Percentiles rank a stretch among this genome's conserved stretches.
phyloP scores from a whole-genome alignment of 1,140 invertebrate genomes.

The Piezodorus guildinii region DNA sequence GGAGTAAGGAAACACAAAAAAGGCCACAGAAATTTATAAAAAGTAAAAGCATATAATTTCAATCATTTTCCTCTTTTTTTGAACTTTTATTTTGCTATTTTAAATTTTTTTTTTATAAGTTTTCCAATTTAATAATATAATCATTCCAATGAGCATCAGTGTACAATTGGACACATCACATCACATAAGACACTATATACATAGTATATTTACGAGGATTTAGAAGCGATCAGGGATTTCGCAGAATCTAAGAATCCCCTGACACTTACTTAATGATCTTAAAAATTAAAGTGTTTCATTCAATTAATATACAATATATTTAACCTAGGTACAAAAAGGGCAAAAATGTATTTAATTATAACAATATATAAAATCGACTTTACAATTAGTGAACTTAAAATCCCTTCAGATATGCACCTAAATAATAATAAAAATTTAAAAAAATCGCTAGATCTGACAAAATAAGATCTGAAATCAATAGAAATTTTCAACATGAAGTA shows the following conservation, averaged over 20 bases:
- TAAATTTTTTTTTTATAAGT: too few relatives aligned
- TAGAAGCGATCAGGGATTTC: conserved; percentile 1
- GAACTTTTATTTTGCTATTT: too few relatives aligned
- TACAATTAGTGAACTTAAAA: not conserved
- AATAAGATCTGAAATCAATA: too few relatives aligned
- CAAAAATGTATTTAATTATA: not conserved
- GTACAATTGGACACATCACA: conserved; percentile 5
- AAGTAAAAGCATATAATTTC: too few relatives aligned
- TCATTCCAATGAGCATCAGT: conserved; percentile 4
- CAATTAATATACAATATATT: not conserved
- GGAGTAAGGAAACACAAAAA: too few relatives aligned
- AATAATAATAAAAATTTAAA: not conserved
- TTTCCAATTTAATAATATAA: not conserved
- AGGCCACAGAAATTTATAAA: too few relatives aligned
- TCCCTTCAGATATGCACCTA: conserved; percentile 5
- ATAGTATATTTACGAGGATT: not conserved
- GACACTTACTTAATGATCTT: not conserved
- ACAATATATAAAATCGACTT: conserved; percentile 9
- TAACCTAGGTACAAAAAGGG: conserved; percentile 6
- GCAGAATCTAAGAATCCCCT: not conserved
- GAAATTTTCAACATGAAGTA: too few relatives aligned
- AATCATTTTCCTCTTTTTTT: too few relatives aligned
- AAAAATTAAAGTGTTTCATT: not conserved
- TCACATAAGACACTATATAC: not conserved
- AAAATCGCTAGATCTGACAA: too few relatives aligned